These are phyloP conservation scores for Haemorhous mexicanus DNA, from an alignment of 2,113 vertebrate genomes.

Conservation along the genomic window DNA sequence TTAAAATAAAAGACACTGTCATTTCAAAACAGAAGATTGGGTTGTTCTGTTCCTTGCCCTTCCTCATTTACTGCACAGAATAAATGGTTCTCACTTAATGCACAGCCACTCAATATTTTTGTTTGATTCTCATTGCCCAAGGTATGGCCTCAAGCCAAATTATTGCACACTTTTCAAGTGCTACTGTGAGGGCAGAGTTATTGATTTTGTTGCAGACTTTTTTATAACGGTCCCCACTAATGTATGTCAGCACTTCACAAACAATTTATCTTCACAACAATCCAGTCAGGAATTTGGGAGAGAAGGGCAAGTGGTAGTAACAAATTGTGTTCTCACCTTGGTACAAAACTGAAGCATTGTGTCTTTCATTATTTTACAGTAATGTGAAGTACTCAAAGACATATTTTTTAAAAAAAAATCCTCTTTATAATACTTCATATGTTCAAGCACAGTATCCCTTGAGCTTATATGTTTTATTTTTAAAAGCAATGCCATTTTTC, in stretches of 20 bases:
- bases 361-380: background rate
- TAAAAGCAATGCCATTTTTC: background rate
- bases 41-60: background rate
- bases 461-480: background rate
- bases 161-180: background rate
- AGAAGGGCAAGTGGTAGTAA: background rate
- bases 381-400: background rate
- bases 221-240: background rate
- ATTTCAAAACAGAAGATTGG: background rate
- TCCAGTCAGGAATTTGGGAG: background rate
- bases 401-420: background rate
- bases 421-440: background rate
- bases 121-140: slow-evolving; percentile 14
- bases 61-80: background rate
- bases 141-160: slow-evolving; percentile 9
- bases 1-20: background rate
- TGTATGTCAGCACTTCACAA: background rate
- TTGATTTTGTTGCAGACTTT: background rate
- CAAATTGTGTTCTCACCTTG: background rate
- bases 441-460: background rate
- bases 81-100: background rate
- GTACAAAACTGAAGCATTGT: background rate
- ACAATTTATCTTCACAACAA: background rate
- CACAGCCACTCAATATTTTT: background rate
- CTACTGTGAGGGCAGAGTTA: background rate